Conservation (phyloP, 2,888 invertebrate genomes). For the Hirtodrosophila histrioides region DNA sequence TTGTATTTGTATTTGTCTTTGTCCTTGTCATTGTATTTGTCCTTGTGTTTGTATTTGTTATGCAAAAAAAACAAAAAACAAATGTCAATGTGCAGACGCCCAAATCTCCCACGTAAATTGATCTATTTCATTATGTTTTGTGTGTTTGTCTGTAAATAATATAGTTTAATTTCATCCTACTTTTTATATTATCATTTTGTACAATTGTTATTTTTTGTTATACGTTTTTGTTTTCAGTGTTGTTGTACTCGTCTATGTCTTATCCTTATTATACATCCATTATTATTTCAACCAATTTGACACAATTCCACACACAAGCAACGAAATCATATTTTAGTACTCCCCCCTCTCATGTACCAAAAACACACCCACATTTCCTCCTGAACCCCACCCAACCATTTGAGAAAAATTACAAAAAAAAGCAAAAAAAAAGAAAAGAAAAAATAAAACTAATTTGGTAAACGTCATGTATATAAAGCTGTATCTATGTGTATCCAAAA, state of each 20-base stretch:
- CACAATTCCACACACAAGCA: constrained; percentile 29
- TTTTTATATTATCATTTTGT: constrained; percentile 31
- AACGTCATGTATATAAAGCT: constrained; percentile 36
- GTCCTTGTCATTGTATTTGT: constrained; percentile 29
- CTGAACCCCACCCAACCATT: constrained; percentile 24
- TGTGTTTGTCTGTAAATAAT: constrained; percentile 61
- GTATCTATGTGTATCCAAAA: constrained; percentile 42
- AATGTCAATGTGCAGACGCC: constrained; percentile 52
- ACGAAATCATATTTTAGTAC: constrained; percentile 32
- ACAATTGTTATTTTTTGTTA: constrained; percentile 51
- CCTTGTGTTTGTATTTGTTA: constrained; percentile 39
- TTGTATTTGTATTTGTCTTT: constrained; percentile 27
- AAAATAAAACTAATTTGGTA: constrained; percentile 32
- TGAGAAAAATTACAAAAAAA: constrained; percentile 26
- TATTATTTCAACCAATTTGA: constrained; percentile 6
- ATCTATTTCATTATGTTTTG: constrained; percentile 40
- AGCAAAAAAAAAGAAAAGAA: no score
- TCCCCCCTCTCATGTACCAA: constrained; percentile 3
- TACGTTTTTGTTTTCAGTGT: constrained; percentile 67
- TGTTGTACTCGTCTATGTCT: constrained; percentile 57
- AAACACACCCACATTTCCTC: constrained; percentile 15
- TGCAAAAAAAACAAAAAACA: constrained; percentile 23
- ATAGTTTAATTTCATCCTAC: constrained; percentile 13
- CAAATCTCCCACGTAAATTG: constrained; percentile 18
- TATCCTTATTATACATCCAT: constrained; percentile 4